Evolutionary conservation across 2,888 invertebrate genomes (phyloP).

Genomic region (Tetropium fuscum): DNA sequence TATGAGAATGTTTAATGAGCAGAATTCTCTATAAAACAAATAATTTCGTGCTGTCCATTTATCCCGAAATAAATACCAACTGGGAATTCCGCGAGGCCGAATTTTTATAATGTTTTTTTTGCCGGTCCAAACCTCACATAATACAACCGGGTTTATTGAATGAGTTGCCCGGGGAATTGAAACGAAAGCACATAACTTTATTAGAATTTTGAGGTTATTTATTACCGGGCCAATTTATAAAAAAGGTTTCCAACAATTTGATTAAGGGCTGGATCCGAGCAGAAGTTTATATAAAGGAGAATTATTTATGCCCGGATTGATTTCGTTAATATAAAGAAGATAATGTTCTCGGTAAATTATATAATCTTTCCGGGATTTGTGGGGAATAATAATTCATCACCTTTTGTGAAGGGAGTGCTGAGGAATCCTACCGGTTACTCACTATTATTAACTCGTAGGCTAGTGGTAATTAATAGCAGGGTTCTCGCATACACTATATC

Average conservation of each 20-base stretch:
- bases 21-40: too few relatives aligned
- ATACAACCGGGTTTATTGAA: constrained; percentile 14
- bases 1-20: too few relatives aligned
- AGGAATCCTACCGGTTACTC: constrained; percentile 1
- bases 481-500: too few relatives aligned
- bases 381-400: constrained; percentile 27
- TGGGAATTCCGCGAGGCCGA: too few relatives aligned
- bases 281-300: constrained; percentile 26
- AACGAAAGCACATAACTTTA: constrained; percentile 27
- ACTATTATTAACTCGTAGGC: constrained; percentile 13
- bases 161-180: constrained; percentile 4
- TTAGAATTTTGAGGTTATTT: constrained; percentile 27
- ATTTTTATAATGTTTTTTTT: too few relatives aligned
- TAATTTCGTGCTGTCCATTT: too few relatives aligned
- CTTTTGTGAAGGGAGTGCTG: constrained; percentile 12
- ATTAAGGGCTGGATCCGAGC: constrained; percentile 24
- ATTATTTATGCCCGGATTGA: constrained; percentile 29
- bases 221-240: constrained; percentile 20
- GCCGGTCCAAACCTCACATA: neutral
- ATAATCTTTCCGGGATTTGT: constrained; percentile 18
- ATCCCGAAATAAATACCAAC: too few relatives aligned
- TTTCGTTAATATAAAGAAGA: constrained; percentile 26
- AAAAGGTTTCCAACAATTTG: constrained; percentile 24
- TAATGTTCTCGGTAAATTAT: constrained; percentile 27
- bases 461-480: constrained; percentile 14